Base-by-base conservation (phyloP, 2,113 vertebrate species). In the Malurus melanocephalus region DNA sequence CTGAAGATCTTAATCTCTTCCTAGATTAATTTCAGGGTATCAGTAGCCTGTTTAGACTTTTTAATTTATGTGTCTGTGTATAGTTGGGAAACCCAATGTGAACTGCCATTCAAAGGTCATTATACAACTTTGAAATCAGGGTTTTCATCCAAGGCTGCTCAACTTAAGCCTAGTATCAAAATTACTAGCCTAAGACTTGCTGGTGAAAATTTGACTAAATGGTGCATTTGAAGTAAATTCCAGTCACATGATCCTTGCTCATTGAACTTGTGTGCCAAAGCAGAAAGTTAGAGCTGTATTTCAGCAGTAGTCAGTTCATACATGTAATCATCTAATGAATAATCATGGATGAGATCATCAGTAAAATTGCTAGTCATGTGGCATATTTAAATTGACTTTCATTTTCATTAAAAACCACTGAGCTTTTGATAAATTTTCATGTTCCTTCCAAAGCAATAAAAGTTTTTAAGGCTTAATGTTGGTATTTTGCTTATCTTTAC, bases 321-420 rank as follows among this genome's bases (percentile, higher is more conserved):
- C 14, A 22, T 30, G 28, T 75, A 52, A 72, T 86, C 23, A 71
- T 1, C 24, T 73, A 76, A 53, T 16, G 9, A 9, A n/a, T 51
- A 59, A 0, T 66, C 21, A 40, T 51, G 71, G 38, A 33, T 43
- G 55, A 80, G 43, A 21, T 83, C 20, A 40, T 87, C 38, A 30
- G 14, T 46, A 26, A 23, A 51, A 16, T 16, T 80, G 7, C 17
- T 92, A 66, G 11, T 65, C 49, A 61, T 53, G 18, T 32, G 16
- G 35, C 35, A 40, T 48, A 32, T 28, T 45, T 55, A 61, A n/a
- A 42, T 28, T 49, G 8, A 38, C 21, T 85, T 74, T 13, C 3
- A 27, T 72, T 71, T 79, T 45, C 11, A 28, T 69, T 4, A 76
- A 62, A 74, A 42, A 2, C 0, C 10, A 7, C 20, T 0, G 2